A percentile compares a stretch with the other conserved stretches of the same genome.
Evolutionary conservation across 2,113 vertebrate species (phyloP).

Genomic region (Lophotis ruficrista): DNA sequence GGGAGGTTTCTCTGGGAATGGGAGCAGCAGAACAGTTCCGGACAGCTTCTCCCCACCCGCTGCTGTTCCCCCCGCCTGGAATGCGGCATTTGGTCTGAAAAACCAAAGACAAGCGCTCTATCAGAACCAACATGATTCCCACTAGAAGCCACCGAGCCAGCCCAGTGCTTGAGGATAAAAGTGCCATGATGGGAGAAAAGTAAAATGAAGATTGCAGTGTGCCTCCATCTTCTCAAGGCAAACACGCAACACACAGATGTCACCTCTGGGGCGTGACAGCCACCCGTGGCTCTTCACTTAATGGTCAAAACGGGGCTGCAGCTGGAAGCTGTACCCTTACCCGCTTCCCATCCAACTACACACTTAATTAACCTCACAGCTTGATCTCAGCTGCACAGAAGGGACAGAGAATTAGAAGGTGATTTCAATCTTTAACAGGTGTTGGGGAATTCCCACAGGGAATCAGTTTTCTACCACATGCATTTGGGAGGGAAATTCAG

Average conservation of each 20-base stretch:
- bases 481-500: slow-evolving; percentile 14
- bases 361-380: neutral
- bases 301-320: neutral
- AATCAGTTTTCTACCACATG: neutral
- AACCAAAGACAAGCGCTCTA: neutral
- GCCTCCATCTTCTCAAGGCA: neutral
- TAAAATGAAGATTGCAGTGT: neutral
- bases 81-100: neutral
- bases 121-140: neutral
- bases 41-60: slow-evolving; percentile 36
- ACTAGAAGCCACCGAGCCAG: neutral
- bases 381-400: neutral
- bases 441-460: slow-evolving; percentile 19
- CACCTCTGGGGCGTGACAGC: neutral
- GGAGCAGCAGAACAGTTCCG: slow-evolving; percentile 59
- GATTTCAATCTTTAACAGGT: neutral
- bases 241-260: neutral
- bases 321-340: neutral
- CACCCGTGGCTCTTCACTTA: neutral
- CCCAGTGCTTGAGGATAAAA: neutral
- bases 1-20: slow-evolving; percentile 77
- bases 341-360: neutral
- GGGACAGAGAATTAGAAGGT: neutral
- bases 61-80: neutral
- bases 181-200: neutral